Conservation (phyloP, 1,140 invertebrate genomes). For the Arion vulgaris region DNA sequence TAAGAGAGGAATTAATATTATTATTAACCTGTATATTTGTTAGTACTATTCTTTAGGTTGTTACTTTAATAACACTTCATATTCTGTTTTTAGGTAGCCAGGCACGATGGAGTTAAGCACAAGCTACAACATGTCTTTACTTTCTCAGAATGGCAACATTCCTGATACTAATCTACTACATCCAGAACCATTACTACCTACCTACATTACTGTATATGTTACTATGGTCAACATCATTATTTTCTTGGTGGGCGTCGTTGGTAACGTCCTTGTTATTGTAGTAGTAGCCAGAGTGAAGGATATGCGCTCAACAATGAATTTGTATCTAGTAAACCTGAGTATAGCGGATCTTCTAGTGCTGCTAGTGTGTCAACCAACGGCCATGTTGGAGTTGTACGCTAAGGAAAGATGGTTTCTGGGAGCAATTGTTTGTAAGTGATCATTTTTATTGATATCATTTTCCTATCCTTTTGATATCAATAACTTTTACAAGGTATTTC, state of each 20-base stretch:
- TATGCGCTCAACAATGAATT: conserved; percentile 94
- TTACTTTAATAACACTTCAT: background rate
- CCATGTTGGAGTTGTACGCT: conserved; percentile 57
- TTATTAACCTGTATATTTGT: no score
- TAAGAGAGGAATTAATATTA: no score
- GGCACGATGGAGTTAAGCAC: background rate
- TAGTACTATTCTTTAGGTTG: no score
- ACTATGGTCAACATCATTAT: conserved; percentile 87
- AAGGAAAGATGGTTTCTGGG: conserved; percentile 60
- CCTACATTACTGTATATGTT: conserved; percentile 87
- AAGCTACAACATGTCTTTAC: background rate
- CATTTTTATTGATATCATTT: no score
- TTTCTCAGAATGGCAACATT: background rate
- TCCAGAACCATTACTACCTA: conserved; percentile 72
- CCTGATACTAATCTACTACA: background rate
- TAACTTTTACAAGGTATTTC: no score
- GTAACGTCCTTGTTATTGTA: conserved; percentile 91
- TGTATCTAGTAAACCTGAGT: conserved; percentile 80
- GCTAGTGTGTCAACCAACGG: conserved; percentile 57
- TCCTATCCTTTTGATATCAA: no score
- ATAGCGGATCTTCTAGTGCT: conserved; percentile 58
- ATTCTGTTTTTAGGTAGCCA: background rate
- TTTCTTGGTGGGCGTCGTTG: conserved; percentile 87
- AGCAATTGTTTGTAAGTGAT: conserved; percentile 59
- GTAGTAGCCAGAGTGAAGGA: conserved; percentile 92